phyloP scores from a whole-genome alignment of 2,797 vertebrate genomes.

The Phylloscopus collybita region DNA sequence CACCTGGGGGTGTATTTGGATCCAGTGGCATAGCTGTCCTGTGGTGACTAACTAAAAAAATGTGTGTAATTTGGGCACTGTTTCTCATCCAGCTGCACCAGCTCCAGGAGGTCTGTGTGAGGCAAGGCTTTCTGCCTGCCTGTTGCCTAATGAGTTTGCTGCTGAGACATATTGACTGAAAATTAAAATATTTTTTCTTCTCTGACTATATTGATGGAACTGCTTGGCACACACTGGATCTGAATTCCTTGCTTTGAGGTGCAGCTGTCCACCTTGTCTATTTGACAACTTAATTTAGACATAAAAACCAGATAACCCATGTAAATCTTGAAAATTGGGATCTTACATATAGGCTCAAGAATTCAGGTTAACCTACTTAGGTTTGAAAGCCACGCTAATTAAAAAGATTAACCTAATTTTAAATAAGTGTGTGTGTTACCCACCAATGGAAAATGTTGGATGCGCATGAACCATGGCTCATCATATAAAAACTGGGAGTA shows the following conservation, averaged over 20 bases:
- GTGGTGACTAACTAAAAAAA: neutral
- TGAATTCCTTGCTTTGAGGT: neutral
- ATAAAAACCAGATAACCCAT: neutral
- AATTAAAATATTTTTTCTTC: neutral
- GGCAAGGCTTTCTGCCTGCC: neutral
- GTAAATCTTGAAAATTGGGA: neutral
- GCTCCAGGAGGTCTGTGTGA: neutral
- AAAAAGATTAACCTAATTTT: constrained; percentile 57
- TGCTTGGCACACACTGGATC: neutral
- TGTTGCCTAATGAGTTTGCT: constrained; percentile 11
- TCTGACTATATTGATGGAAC: neutral
- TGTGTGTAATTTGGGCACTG: neutral
- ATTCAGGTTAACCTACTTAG: constrained; percentile 1
- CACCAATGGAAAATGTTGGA: neutral
- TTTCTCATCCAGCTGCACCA: neutral
- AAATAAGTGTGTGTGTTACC: neutral
- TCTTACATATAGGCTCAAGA: neutral
- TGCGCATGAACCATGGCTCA: neutral
- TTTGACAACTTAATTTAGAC: neutral
- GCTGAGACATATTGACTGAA: neutral
- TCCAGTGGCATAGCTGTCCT: neutral
- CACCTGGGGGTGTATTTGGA: neutral
- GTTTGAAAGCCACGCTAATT: constrained; percentile 36
- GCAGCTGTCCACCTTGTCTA: neutral
- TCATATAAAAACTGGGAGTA: neutral